These are phyloP conservation scores for Apeltes quadracus DNA, from an alignment of 2,113 vertebrate species.

Conservation along the genomic window DNA sequence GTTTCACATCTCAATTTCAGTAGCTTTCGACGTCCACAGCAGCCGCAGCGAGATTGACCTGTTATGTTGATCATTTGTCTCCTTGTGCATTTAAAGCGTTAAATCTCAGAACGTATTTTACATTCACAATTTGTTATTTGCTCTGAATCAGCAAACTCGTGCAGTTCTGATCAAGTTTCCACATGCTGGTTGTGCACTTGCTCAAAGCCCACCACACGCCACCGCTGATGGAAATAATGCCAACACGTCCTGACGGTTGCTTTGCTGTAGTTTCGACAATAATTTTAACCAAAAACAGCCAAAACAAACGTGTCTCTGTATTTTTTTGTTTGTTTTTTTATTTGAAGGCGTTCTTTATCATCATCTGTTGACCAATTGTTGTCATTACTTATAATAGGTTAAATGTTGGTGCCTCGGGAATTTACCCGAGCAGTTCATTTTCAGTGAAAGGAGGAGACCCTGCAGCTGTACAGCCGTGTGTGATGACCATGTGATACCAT, in stretches of 20 bases:
- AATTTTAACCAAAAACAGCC: constrained; percentile 93
- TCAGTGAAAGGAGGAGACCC: constrained; percentile 71
- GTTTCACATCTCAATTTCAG: constrained; percentile 69
- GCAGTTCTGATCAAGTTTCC: constrained; percentile 27
- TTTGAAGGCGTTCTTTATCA: constrained; percentile 65
- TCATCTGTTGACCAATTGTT: constrained; percentile 75
- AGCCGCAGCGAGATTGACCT: constrained; percentile 9
- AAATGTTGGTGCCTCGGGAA: constrained; percentile 88
- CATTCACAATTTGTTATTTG: constrained; percentile 1
- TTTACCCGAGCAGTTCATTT: constrained; percentile 84
- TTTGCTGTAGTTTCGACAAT: constrained; percentile 76
- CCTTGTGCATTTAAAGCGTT: constrained; percentile 39
- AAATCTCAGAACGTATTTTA: background rate
- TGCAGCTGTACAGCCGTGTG: constrained; percentile 81
- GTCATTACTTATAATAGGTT: constrained; percentile 79
- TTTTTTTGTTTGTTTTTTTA: constrained; percentile 67
- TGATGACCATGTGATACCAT: constrained; percentile 68
- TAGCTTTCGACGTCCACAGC: constrained; percentile 21
- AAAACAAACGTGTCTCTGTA: constrained; percentile 83
- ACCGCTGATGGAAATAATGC: constrained; percentile 29
- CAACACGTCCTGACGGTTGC: constrained; percentile 67
- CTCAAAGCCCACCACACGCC: constrained; percentile 18
- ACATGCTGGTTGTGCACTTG: constrained; percentile 21
- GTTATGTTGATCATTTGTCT: constrained; percentile 22
- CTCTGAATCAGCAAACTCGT: background rate